Conservation (phyloP, 1,140 invertebrate genomes). For the Dolichoris vasculosae region DNA sequence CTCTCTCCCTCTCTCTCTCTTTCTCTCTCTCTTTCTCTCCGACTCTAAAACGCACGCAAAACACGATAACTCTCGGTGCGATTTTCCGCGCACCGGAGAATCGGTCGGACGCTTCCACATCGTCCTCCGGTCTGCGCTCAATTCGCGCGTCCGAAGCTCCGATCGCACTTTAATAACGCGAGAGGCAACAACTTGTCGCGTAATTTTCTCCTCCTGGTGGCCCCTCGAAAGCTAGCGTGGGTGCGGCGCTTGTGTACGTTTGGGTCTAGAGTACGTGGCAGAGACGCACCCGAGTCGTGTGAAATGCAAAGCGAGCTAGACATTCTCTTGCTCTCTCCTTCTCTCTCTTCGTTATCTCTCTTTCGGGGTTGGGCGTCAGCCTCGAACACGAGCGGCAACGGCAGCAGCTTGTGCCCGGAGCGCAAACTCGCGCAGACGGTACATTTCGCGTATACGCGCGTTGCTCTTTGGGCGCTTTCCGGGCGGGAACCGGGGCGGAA, state of each 20-base stretch:
- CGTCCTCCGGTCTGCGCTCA: too few relatives aligned
- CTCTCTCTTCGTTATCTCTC: too few relatives aligned
- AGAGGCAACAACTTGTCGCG: neutral
- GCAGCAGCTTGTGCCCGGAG: slow-evolving; percentile 12
- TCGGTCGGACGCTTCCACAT: too few relatives aligned
- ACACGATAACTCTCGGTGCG: neutral
- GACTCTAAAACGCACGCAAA: too few relatives aligned
- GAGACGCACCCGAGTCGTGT: neutral
- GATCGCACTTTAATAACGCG: neutral
- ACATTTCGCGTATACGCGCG: neutral
- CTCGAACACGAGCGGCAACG: neutral
- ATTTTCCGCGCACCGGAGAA: too few relatives aligned
- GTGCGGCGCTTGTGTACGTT: too few relatives aligned
- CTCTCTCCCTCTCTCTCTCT: too few relatives aligned
- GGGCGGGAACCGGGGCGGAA: neutral
- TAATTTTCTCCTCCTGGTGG: neutral
- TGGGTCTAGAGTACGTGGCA: too few relatives aligned
- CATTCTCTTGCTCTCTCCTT: too few relatives aligned
- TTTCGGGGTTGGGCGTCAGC: neutral
- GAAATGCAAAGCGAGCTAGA: slow-evolving; percentile 27
- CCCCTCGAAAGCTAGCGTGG: too few relatives aligned
- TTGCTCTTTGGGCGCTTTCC: neutral
- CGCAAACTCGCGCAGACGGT: neutral
- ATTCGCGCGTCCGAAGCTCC: neutral
- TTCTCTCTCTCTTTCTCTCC: too few relatives aligned